Base-by-base conservation (phyloP, 2,797 vertebrate species). In the Notamacropus eugenii region DNA sequence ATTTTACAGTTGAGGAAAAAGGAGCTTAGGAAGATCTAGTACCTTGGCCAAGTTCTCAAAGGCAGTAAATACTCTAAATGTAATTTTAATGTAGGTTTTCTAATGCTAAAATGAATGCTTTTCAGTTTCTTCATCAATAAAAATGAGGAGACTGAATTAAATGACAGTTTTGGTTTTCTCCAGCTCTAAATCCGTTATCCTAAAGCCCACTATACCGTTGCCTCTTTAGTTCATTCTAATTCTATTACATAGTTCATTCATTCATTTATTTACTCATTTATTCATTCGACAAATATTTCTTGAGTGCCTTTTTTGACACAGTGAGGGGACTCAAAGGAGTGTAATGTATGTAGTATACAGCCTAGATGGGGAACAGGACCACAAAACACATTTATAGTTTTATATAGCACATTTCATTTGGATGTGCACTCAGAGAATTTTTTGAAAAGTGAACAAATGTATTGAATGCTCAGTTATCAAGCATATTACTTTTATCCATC, bases 221-320 rank as follows among this genome's bases (percentile, higher is more conserved):
- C 16, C n/a, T 74, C n/a, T 74, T 74, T 40, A 13, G 31, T 87
- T 67, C 58, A 40, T 19, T 90, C 92, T 28, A 57, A 34, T 29
- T 29, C 67, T 93, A 91, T 94, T 50, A 82, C 34, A 93, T 14
- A 52, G 67, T 31, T 94, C n/a, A 92, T 52, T 52, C 52, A 52
- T 52, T 52, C 52, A 52, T 56, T 14, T 55, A 14, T 55, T 55
- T 19, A 56, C 22, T 56, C 19, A 55, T 55, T 96, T n/a, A 46
- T 92, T 95, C 50, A 56, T 31, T 92, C 5, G 92, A 91, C 90
- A 96, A 57, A 91, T 95, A 90, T 74, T 94, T 96, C 46, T 4
- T 59, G 54, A 93, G 46, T 3, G 87, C 46, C 27, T 58, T 57
- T 31, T 91, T n/a, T 67, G 34, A n/a, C 34, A 67, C 5, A 5